phyloP scores from a whole-genome alignment of 2,797 vertebrate species.

The Cephalopachus bancanus region DNA sequence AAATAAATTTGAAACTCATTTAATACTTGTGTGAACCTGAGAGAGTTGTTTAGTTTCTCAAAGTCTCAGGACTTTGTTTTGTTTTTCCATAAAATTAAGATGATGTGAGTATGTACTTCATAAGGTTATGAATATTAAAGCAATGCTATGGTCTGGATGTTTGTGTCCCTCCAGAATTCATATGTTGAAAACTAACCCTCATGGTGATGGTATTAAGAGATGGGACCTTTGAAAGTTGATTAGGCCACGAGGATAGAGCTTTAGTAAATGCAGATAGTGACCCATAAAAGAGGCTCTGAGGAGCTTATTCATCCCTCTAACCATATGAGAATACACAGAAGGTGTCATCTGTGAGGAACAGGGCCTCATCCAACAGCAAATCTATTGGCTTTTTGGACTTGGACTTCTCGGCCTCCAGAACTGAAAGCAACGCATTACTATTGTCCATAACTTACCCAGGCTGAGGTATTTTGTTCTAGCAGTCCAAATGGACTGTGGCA shows the following conservation, averaged over 20 bases:
- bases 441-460: not conserved
- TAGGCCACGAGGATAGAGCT: not conserved
- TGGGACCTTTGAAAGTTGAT: not conserved
- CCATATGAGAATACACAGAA: not conserved
- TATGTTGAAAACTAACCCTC: not conserved
- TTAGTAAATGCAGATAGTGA: no score
- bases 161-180: not conserved
- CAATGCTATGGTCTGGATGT: not conserved
- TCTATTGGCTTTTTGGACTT: not conserved
- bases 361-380: no score
- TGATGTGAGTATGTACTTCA: not conserved
- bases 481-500: not conserved
- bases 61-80: not conserved
- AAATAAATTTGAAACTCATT: conserved; percentile 58
- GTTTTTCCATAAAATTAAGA: conserved; percentile 26
- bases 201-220: not conserved
- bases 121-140: not conserved
- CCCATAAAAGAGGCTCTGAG: not conserved
- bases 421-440: not conserved
- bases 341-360: not conserved
- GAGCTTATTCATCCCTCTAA: not conserved
- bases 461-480: not conserved
- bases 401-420: not conserved
- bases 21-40: conserved; percentile 22
- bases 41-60: not conserved